These are phyloP conservation scores for Troides aeacus DNA, from an alignment of 2,888 invertebrate species.

Conservation along the genomic window DNA sequence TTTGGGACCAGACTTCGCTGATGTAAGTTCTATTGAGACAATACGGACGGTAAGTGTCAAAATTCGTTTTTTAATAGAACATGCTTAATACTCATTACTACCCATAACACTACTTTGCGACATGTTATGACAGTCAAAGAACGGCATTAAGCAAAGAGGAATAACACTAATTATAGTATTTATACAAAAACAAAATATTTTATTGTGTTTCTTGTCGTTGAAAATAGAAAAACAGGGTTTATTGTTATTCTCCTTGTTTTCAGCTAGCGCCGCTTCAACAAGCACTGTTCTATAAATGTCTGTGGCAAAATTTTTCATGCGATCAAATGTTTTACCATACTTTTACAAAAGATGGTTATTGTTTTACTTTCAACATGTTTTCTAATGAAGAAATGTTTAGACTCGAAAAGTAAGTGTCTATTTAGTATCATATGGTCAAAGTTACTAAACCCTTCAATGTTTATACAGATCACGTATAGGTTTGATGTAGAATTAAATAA, in stretches of 20 bases:
- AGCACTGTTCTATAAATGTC: constrained; percentile 65
- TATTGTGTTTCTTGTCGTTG: too few species aligned
- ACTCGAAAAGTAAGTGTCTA: constrained; percentile 47
- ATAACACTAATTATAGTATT: too few species aligned
- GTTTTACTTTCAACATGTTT: constrained; percentile 82
- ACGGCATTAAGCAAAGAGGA: too few species aligned
- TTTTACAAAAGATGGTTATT: constrained; percentile 82
- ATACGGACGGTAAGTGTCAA: constrained; percentile 38
- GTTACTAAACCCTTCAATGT: too few species aligned
- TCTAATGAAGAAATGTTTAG: constrained; percentile 77
- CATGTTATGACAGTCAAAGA: too few species aligned
- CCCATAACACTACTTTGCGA: too few species aligned
- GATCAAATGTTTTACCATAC: constrained; percentile 76
- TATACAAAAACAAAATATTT: too few species aligned
- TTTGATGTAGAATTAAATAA: too few species aligned
- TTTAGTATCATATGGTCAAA: background rate
- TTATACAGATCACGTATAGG: too few species aligned
- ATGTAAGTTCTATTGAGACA: constrained; percentile 40
- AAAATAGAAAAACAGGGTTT: background rate
- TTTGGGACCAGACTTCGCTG: constrained; percentile 7
- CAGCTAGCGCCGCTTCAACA: constrained; percentile 73
- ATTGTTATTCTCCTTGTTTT: constrained; percentile 13
- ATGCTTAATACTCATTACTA: too few species aligned
- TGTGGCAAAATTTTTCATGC: constrained; percentile 73
- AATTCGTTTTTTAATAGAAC: background rate